Evolutionary conservation across 2,113 vertebrate species (phyloP).

Genomic region (Onychostruthus taczanowskii): DNA sequence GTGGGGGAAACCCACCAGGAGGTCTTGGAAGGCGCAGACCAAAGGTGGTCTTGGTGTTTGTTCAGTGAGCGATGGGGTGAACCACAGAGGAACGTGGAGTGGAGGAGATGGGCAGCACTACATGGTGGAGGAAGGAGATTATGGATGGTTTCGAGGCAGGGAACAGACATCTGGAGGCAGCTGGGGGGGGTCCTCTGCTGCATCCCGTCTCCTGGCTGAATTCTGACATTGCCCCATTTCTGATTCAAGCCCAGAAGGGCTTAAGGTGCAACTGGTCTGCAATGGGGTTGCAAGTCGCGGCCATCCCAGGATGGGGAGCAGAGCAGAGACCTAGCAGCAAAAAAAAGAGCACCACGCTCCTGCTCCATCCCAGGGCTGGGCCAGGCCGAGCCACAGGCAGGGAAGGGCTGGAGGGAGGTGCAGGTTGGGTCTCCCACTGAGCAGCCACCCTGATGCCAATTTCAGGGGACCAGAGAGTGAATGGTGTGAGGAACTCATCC

Average conservation of each 20-base stretch:
- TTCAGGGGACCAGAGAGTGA: not conserved
- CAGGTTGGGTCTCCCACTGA: not conserved
- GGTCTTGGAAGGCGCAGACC: not conserved
- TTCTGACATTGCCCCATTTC: slow-evolving; percentile 42
- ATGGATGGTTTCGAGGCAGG: not conserved
- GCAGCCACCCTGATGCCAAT: not conserved
- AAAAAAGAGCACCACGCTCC: not conserved
- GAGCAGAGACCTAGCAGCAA: slow-evolving; percentile 64
- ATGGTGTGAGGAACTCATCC: not conserved
- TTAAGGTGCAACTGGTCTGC: slow-evolving; percentile 62
- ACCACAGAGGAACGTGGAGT: not conserved
- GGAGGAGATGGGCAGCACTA: not conserved
- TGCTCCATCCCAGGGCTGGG: not conserved
- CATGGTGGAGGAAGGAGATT: not conserved
- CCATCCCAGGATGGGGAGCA: slow-evolving; percentile 20
- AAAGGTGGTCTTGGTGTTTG: slow-evolving; percentile 2
- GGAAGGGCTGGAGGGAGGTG: not conserved
- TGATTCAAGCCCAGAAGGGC: slow-evolving; percentile 37
- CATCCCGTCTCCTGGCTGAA: slow-evolving; percentile 4
- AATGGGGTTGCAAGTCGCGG: slow-evolving; percentile 8
- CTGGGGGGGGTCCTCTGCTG: slow-evolving; percentile 16
- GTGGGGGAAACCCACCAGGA: not conserved
- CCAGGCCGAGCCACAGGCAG: not conserved
- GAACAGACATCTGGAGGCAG: not conserved
- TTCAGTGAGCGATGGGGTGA: not conserved